Percentiles rank a stretch among this genome's conserved stretches.
These are phyloP conservation scores for Triplophysa yarkandensis DNA, from an alignment of 2,797 vertebrate genomes.

Conservation along the genomic window DNA sequence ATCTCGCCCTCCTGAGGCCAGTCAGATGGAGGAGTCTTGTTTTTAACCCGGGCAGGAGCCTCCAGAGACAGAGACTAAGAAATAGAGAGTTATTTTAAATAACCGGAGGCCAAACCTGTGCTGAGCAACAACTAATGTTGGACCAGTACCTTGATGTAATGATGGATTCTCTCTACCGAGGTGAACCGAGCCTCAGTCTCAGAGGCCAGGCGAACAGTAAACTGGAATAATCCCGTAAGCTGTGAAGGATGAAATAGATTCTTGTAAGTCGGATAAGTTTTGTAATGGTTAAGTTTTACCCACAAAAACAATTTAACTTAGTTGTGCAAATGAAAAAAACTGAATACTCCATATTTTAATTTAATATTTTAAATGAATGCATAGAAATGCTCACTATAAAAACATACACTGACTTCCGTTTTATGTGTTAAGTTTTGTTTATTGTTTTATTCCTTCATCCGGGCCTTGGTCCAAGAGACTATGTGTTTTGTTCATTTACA, in stretches of 20 bases:
- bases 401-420: no score
- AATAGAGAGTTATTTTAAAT: neutral
- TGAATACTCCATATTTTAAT: no score
- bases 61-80: slow-evolving; percentile 82
- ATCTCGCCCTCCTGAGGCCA: slow-evolving; percentile 88
- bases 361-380: no score
- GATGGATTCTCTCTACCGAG: slow-evolving; percentile 89
- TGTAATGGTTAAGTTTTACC: neutral
- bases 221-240: slow-evolving; percentile 93
- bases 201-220: slow-evolving; percentile 89
- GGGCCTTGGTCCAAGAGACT: no score
- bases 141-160: slow-evolving; percentile 86
- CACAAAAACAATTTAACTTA: no score
- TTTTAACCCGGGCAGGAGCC: slow-evolving; percentile 88
- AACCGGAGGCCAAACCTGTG: neutral
- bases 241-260: slow-evolving; percentile 56
- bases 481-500: no score
- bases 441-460: no score
- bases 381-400: no score
- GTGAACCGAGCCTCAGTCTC: slow-evolving; percentile 95
- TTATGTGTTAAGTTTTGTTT: no score
- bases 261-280: neutral
- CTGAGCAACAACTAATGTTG: neutral
- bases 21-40: slow-evolving; percentile 78
- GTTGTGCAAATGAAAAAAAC: no score